Evolutionary conservation across 37 sponge, comb jelly and placozoan species (phyloP).

Genomic region (Halisarca cf. caerulea): DNA sequence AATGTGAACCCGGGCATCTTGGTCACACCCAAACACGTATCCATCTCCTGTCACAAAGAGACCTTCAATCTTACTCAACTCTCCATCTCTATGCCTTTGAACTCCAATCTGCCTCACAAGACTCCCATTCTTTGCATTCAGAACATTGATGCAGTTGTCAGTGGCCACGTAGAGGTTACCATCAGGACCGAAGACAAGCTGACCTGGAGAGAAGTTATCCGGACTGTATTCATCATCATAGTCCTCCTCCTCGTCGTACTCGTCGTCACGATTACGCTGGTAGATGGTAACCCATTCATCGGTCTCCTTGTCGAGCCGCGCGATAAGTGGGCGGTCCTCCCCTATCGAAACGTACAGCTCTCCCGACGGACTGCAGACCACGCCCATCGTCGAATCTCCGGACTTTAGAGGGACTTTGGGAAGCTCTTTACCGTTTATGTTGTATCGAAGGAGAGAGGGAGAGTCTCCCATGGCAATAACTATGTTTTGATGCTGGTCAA

Average conservation of each 20-base stretch:
- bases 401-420: neutral
- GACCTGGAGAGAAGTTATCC: neutral
- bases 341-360: neutral
- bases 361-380: neutral
- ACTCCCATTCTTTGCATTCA: neutral
- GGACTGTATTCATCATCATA: constrained; percentile 14
- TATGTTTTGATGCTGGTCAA: neutral
- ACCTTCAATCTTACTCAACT: constrained; percentile 3
- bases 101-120: neutral
- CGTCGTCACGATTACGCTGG: neutral
- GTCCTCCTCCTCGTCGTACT: neutral
- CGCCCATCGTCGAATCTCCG: neutral
- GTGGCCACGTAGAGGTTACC: neutral
- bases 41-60: constrained; percentile 17
- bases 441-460: neutral
- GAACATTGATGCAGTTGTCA: constrained; percentile 12
- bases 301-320: neutral
- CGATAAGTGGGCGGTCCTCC: neutral
- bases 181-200: constrained; percentile 9
- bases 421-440: neutral
- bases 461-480: neutral
- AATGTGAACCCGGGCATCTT: neutral
- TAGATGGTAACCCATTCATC: constrained; percentile 4
- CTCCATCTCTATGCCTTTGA: neutral
- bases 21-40: constrained; percentile 4